Percentiles rank a stretch among this genome's conserved stretches.
Evolutionary conservation across 2,888 invertebrate species (phyloP).

Genomic region (Pilophorus perplexus): DNA sequence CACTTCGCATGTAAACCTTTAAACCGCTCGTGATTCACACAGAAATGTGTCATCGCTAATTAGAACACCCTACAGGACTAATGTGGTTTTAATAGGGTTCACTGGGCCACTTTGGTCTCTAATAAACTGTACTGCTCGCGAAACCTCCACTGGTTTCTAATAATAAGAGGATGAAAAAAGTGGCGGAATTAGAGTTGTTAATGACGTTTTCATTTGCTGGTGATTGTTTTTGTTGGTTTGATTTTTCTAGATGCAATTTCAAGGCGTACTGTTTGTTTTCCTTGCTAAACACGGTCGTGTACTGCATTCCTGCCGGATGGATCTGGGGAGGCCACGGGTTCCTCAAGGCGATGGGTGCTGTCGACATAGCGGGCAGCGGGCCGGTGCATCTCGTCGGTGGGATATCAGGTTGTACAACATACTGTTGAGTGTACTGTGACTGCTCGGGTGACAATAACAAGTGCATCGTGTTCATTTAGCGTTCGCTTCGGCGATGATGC

Average conservation of each 20-base stretch:
- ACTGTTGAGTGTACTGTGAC: background rate
- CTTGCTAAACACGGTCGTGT: slow-evolving; percentile 81
- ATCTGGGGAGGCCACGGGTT: slow-evolving; percentile 88
- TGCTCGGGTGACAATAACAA: background rate
- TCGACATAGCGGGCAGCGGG: slow-evolving; percentile 90
- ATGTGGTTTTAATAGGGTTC: too few species aligned
- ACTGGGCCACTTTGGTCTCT: too few species aligned
- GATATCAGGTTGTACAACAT: slow-evolving; percentile 56
- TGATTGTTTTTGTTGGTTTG: too few species aligned
- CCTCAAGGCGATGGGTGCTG: slow-evolving; percentile 75
- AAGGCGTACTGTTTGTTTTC: slow-evolving; percentile 89
- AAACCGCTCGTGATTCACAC: too few species aligned
- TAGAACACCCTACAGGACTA: too few species aligned
- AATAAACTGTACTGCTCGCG: too few species aligned
- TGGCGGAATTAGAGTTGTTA: too few species aligned
- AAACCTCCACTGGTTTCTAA: too few species aligned
- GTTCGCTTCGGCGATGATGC: slow-evolving; percentile 83
- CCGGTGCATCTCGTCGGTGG: slow-evolving; percentile 86
- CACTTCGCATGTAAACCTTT: too few species aligned
- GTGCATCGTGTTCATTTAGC: slow-evolving; percentile 55
- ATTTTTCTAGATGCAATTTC: slow-evolving; percentile 70
- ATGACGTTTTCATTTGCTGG: too few species aligned
- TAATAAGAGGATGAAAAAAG: too few species aligned
- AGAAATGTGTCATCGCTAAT: too few species aligned
- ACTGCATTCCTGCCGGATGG: slow-evolving; percentile 92